Evolutionary conservation across 37 sponge, comb jelly and placozoan genomes (phyloP), one percentile per base, ranked within the genome.

Genomic region (Halichondria panicea): DNA sequence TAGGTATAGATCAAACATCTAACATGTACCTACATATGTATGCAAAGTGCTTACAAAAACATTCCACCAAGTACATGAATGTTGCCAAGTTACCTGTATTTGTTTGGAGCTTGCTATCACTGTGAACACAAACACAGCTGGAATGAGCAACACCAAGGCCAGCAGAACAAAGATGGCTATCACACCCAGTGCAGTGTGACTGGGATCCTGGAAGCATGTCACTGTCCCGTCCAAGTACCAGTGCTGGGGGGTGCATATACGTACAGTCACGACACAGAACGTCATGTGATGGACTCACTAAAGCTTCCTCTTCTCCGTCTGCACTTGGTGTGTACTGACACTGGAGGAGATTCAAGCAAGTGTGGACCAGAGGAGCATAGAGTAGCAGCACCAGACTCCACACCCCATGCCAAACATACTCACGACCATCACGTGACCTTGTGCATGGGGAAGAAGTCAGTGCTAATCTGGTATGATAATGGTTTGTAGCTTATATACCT

Each of bases 221-320:
- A 80, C 76, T 18, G 46, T 31, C 2, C 86, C 90, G 81, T 90
- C 85, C 33, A 68, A 43, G 48, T 57, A 84, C 90, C 90, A 90
- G 12, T 59, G 59, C 86, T 84, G 70, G 1, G 38, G 42, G 40
- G 52, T 33, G 36, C 39, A 32, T 15, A 50, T n/a, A 30, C n/a
- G 22, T 38, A 30, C 38, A 12, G 28, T 34, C 1, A 42, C 35
- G 25, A 63, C 22, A 0, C 1, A 45, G 0, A 59, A 18, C 30
- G 22, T 18, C 30, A 24, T n/a, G 12, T 24, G 25, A 27, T 33
- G 24, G 37, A 3, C n/a, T 3, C 12, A 31, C 35, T 11, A 28
- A 21, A 54, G 37, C 78, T 34, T 75, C 63, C 11, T 75, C 41
- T 0, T 78, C 55, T 24, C 64, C 48, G 21, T 43, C 21, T 0